Base-by-base conservation (phyloP, 2,113 vertebrate species). In the Lycocorax pyrrhopterus region DNA sequence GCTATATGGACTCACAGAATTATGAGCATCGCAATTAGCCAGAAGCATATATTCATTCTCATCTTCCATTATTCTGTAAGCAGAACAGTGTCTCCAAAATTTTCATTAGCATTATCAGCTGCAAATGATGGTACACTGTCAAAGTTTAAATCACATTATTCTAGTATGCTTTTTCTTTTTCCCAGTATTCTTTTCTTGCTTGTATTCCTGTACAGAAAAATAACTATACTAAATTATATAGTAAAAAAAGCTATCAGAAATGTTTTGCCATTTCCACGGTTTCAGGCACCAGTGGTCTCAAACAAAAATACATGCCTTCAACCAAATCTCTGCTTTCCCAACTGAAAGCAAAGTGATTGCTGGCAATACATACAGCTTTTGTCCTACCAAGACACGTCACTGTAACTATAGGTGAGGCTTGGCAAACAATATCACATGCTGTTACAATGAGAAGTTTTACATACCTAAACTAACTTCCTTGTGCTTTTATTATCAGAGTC, bases 21-120 rank as follows among this genome's bases (percentile, higher is more conserved):
- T 66, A 90, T 3, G 3, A 86, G 55, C 68, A 62, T 39, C 0
- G 0, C 80, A 92, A 91, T 92, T 96, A 89, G 80, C 51, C 0
- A 0, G 63, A 73, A 96, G 71, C 80, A 80, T 16, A 81, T 37
- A 59, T 35, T 63, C 62, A 43, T 79, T 81, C 59, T 43, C 32
- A 62, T 92, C 49, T 87, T 95, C 53, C 64, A 53, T 80, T 86
- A 86, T 51, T 90, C 63, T 80, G 25, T 44, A 90, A 53, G 76
- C 25, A 94, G 55, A 86, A 76, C 2, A 67, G n/a, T 9, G 26
- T 46, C 63, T 77, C 51, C 29, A 69, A 84, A 84, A 53, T 84
- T 91, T 90, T 90, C 72, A 86, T 88, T 87, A 56, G 35, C 51
- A 87, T 84, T 95, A 94, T 80, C 76, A 83, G 58, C 76, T 43